phyloP scores from a whole-genome alignment of 2,113 vertebrate genomes.

The Rhinogobius similis region DNA sequence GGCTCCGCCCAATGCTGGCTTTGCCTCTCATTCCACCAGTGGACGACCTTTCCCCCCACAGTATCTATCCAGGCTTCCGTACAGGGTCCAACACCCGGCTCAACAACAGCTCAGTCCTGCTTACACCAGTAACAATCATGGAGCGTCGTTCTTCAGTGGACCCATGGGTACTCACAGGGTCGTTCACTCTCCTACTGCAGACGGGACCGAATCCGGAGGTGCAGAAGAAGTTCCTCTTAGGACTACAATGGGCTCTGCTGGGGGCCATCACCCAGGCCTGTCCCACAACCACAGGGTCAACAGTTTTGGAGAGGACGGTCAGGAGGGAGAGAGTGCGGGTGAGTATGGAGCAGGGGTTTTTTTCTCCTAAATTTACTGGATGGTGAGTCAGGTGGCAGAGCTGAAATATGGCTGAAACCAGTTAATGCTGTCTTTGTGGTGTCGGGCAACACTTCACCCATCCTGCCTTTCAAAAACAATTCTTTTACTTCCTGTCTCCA shows the following conservation, averaged over 20 bases:
- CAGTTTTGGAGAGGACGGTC: constrained; percentile 89
- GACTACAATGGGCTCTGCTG: constrained; percentile 84
- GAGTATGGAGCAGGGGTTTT: constrained; percentile 62
- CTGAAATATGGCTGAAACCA: not conserved
- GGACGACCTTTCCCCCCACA: constrained; percentile 84
- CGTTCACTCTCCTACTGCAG: constrained; percentile 87
- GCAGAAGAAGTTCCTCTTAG: constrained; percentile 87
- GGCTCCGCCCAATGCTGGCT: constrained; percentile 85
- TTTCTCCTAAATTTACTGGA: not conserved
- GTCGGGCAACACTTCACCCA: not conserved
- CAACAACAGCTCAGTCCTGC: constrained; percentile 83
- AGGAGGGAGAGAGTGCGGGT: constrained; percentile 89
- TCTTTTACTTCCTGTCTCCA: constrained; percentile 22
- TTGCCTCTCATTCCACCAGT: constrained; percentile 75
- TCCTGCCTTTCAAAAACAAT: not conserved
- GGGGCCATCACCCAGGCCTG: constrained; percentile 77
- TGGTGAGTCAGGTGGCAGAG: not conserved
- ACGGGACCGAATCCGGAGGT: constrained; percentile 81
- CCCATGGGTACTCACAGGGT: constrained; percentile 81
- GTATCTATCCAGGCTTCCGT: constrained; percentile 87
- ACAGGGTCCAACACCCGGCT: constrained; percentile 82
- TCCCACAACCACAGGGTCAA: constrained; percentile 83
- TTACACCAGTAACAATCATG: constrained; percentile 77
- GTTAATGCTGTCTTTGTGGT: not conserved
- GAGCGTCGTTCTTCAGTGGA: constrained; percentile 85